Conservation (phyloP, 2,888 invertebrate species). For the Zygogramma bicolorata region DNA sequence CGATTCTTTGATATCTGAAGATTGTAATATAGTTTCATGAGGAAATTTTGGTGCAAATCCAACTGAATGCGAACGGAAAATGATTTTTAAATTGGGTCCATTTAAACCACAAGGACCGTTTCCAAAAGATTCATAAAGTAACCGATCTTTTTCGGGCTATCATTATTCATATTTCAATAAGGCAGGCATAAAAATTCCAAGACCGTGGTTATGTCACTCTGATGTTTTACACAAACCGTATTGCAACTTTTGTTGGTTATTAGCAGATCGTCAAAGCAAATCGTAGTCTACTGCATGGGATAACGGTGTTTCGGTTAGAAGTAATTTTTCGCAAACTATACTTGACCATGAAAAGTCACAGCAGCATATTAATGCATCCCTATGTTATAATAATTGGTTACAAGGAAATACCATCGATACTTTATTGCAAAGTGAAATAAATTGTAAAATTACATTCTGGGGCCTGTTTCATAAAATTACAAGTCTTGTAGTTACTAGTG, state of each 20-base stretch:
- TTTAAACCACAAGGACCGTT: slow-evolving; percentile 22
- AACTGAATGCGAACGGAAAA: slow-evolving; percentile 9
- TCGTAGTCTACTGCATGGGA: slow-evolving; percentile 14
- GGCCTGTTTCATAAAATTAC: no score
- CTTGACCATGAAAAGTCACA: slow-evolving; percentile 19
- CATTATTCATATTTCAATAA: slow-evolving; percentile 24
- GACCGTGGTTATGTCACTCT: slow-evolving; percentile 18
- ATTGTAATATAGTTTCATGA: slow-evolving; percentile 20
- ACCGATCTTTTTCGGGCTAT: slow-evolving; percentile 23
- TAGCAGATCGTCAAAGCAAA: slow-evolving; percentile 24
- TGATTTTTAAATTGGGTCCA: not conserved
- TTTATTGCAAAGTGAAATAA: slow-evolving; percentile 12
- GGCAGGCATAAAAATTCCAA: slow-evolving; percentile 23
- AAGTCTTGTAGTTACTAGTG: no score
- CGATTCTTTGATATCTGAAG: slow-evolving; percentile 19
- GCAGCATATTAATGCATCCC: not conserved
- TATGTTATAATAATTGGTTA: slow-evolving; percentile 12
- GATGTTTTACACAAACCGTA: slow-evolving; percentile 17
- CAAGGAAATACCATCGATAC: slow-evolving; percentile 18
- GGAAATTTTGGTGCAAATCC: slow-evolving; percentile 15
- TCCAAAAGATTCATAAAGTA: slow-evolving; percentile 17
- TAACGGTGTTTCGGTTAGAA: slow-evolving; percentile 20
- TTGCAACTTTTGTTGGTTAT: slow-evolving; percentile 20
- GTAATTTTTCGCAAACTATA: slow-evolving; percentile 13
- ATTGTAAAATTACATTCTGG: slow-evolving; percentile 14